phyloP scores from a whole-genome alignment of 2,888 invertebrate genomes.

The Drosophila pseudotakahashii region DNA sequence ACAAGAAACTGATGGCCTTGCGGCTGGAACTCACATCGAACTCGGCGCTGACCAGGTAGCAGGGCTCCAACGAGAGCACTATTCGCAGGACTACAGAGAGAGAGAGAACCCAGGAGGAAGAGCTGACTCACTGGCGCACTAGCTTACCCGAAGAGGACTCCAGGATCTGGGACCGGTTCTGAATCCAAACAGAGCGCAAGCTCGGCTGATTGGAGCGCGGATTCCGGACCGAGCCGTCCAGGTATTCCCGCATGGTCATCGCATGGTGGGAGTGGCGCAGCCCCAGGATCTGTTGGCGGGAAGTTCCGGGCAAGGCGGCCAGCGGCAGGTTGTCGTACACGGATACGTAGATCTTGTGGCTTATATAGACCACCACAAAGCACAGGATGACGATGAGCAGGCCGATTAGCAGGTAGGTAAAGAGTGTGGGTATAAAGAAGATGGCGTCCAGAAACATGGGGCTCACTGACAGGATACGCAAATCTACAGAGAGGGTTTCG shows the following conservation, averaged over 20 bases:
- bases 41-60: slow-evolving; percentile 71
- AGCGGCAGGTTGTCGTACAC: slow-evolving; percentile 81
- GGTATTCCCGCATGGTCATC: slow-evolving; percentile 26
- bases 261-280: slow-evolving; percentile 21
- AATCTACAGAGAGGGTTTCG: slow-evolving; percentile 13
- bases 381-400: slow-evolving; percentile 81
- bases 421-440: slow-evolving; percentile 81
- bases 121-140: not conserved
- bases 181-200: slow-evolving; percentile 63
- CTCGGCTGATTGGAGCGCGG: slow-evolving; percentile 17
- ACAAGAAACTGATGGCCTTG: slow-evolving; percentile 53
- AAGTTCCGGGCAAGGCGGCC: slow-evolving; percentile 40
- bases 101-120: not conserved
- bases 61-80: slow-evolving; percentile 68
- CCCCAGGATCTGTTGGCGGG: slow-evolving; percentile 17
- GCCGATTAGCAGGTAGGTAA: slow-evolving; percentile 82
- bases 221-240: slow-evolving; percentile 13
- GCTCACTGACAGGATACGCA: slow-evolving; percentile 20
- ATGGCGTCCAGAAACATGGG: slow-evolving; percentile 81
- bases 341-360: slow-evolving; percentile 82
- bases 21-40: slow-evolving; percentile 51
- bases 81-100: slow-evolving; percentile 53
- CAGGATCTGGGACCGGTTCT: slow-evolving; percentile 55
- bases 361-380: slow-evolving; percentile 82
- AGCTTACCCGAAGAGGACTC: slow-evolving; percentile 56